Percentiles rank a stretch among this genome's conserved stretches.
Evolutionary conservation across 2,888 invertebrate genomes (phyloP).

Genomic region (Polyommatus icarus): DNA sequence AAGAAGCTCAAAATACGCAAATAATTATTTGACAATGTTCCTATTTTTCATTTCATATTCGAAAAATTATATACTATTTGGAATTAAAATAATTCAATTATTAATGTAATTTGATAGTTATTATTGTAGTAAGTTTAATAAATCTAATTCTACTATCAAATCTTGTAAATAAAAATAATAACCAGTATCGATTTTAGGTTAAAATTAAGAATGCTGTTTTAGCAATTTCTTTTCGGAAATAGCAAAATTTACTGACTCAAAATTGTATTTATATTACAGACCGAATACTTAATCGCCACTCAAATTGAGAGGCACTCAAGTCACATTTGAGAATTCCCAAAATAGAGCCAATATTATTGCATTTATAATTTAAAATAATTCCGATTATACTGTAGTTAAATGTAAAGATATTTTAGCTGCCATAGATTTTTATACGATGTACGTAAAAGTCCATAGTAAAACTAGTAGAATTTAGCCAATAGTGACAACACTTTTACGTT

Average conservation of each 20-base stretch:
- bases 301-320: not conserved
- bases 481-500: constrained; percentile 25
- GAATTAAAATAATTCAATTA: constrained; percentile 13
- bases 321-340: not conserved
- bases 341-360: constrained; percentile 16
- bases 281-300: not conserved
- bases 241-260: not conserved
- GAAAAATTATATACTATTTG: not conserved
- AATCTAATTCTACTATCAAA: not conserved
- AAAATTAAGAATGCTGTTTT: not conserved
- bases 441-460: constrained; percentile 33
- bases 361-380: constrained; percentile 6
- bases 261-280: not conserved
- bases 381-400: constrained; percentile 7
- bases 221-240: not conserved
- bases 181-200: not conserved
- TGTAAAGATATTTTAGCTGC: constrained; percentile 31
- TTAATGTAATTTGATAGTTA: not conserved
- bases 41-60: constrained; percentile 23
- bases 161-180: constrained; percentile 5
- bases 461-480: constrained; percentile 38
- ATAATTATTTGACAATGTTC: constrained; percentile 25
- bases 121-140: not conserved
- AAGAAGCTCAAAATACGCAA: not conserved
- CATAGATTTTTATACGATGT: constrained; percentile 43